Percentiles rank a stretch among this genome's conserved stretches.
phyloP scores from a whole-genome alignment of 2,888 invertebrate genomes.

The Eristalinus sepulchralis region DNA sequence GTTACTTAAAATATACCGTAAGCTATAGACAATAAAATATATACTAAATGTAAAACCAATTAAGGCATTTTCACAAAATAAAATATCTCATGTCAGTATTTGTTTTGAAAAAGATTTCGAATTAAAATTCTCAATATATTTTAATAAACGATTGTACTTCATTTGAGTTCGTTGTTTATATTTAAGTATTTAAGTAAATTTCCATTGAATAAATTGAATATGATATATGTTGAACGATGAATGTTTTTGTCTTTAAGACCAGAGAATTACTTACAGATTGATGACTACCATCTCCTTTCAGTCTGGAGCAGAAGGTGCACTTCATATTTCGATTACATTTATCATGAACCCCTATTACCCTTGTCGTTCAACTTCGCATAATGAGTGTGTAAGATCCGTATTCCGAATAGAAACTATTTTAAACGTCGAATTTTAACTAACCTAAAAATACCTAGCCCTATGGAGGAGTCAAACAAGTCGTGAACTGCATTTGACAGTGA shows the following conservation, averaged over 20 bases:
- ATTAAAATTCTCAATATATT: neutral
- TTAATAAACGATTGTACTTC: neutral
- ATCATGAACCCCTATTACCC: too few species aligned
- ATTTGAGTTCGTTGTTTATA: neutral
- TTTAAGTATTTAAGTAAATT: neutral
- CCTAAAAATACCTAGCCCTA: too few species aligned
- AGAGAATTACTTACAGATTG: too few species aligned
- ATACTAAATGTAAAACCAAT: slow-evolving; percentile 17
- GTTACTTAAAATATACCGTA: neutral
- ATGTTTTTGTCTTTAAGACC: neutral
- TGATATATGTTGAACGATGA: neutral
- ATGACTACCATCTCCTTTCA: too few species aligned
- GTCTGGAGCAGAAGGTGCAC: too few species aligned
- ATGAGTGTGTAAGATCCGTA: too few species aligned
- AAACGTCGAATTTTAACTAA: too few species aligned
- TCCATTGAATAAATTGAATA: neutral
- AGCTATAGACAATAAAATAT: slow-evolving; percentile 55
- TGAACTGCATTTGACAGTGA: too few species aligned
- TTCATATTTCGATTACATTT: too few species aligned
- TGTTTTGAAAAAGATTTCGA: neutral
- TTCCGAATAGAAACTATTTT: too few species aligned
- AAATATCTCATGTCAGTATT: slow-evolving; percentile 16
- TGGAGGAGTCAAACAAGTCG: too few species aligned
- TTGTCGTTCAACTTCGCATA: too few species aligned
- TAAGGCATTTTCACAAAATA: slow-evolving; percentile 5